phyloP scores from a whole-genome alignment of 2,888 invertebrate genomes.

The Zootermopsis nevadensis region DNA sequence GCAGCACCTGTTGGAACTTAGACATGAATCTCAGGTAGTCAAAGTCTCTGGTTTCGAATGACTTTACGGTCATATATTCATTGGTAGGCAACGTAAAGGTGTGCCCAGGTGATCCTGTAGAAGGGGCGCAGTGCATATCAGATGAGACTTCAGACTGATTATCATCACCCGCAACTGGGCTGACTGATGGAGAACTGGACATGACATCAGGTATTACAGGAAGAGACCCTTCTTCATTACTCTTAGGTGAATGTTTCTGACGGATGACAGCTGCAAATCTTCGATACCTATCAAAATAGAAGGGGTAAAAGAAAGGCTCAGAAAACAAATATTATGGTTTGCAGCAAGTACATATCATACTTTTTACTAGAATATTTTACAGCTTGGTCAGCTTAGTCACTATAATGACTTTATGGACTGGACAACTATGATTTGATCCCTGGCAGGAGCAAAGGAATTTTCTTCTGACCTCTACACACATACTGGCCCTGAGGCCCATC shows the following conservation, averaged over 20 bases:
- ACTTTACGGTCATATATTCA: slow-evolving; percentile 5
- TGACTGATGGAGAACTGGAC: not conserved
- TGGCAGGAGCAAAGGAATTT: no score
- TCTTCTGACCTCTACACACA: no score
- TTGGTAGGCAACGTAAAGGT: not conserved
- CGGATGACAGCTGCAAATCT: slow-evolving; percentile 26
- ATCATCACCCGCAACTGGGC: not conserved
- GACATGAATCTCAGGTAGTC: slow-evolving; percentile 48
- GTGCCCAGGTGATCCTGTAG: not conserved
- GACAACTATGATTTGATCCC: no score
- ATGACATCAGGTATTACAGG: not conserved
- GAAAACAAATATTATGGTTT: no score
- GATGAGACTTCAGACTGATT: not conserved
- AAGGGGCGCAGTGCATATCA: not conserved
- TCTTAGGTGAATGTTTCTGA: not conserved
- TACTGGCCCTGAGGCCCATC: no score
- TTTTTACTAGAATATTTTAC: no score
- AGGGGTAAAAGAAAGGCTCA: no score
- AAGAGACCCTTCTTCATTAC: not conserved
- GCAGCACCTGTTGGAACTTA: slow-evolving; percentile 34
- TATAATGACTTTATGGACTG: no score
- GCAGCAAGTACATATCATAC: no score
- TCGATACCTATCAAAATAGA: slow-evolving; percentile 19
- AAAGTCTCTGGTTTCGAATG: slow-evolving; percentile 22
- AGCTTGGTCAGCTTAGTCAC: no score